These are phyloP conservation scores for Glareola pratincola DNA, from an alignment of 2,113 vertebrate species.

Conservation along the genomic window DNA sequence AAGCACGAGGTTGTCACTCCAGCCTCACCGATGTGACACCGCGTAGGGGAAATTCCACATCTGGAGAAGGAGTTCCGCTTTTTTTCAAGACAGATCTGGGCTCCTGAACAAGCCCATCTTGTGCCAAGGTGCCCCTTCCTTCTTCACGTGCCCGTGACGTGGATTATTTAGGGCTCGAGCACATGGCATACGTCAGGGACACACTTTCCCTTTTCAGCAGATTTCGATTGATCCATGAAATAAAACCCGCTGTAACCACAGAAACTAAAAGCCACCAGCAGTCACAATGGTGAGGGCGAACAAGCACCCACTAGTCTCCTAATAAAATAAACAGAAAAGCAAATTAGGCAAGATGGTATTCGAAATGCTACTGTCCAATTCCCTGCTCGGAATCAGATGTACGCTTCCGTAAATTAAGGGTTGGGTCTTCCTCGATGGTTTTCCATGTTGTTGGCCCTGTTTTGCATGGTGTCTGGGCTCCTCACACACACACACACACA, in stretches of 20 bases:
- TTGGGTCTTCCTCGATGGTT: neutral
- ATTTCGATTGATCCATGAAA: neutral
- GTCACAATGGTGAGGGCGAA: neutral
- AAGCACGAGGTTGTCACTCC: neutral
- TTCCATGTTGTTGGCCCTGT: neutral
- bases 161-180: neutral
- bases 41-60: neutral
- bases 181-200: neutral
- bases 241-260: neutral
- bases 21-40: neutral
- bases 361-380: neutral
- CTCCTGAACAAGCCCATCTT: neutral
- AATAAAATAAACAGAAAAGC: neutral
- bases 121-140: neutral
- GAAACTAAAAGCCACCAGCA: neutral
- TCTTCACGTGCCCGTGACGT: rapidly evolving
- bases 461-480: rapidly evolving
- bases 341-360: neutral
- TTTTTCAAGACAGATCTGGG: neutral
- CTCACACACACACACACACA: neutral
- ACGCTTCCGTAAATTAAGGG: rapidly evolving
- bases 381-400: rapidly evolving
- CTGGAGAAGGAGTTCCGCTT: neutral
- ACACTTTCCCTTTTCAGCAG: neutral
- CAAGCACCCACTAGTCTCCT: neutral